phyloP scores from a whole-genome alignment of 2,113 vertebrate genomes.

The Melanerpes formicivorus region DNA sequence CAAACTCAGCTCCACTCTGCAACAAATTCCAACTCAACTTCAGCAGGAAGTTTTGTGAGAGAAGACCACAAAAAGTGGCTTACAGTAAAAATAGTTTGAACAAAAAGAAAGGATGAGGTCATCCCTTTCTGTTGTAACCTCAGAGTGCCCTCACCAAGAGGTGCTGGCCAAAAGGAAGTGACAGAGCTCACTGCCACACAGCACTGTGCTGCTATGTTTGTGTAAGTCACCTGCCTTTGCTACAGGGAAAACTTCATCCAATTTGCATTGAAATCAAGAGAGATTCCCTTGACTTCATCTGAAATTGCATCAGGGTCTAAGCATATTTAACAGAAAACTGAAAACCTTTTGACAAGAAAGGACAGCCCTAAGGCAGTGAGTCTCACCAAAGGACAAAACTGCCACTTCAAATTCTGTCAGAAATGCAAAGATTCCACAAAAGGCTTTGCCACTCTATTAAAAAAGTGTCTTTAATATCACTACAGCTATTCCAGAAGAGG shows the following conservation, averaged over 20 bases:
- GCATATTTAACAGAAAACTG: not conserved
- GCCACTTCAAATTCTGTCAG: not conserved
- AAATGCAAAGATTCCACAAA: not conserved
- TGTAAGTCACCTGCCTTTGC: not conserved
- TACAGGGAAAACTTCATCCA: not conserved
- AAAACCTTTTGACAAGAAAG: not conserved
- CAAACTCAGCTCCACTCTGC: not conserved
- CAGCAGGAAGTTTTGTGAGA: not conserved
- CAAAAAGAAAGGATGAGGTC: not conserved
- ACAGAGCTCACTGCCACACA: fast-evolving
- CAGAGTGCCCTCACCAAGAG: not conserved
- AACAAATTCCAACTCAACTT: not conserved
- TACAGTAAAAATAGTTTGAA: not conserved
- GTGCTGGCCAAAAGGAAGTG: fast-evolving
- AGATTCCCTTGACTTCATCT: not conserved
- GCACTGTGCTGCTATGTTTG: fast-evolving
- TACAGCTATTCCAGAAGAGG: not conserved
- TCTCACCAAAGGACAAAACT: not conserved
- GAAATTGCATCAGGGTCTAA: not conserved
- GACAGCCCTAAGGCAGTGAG: not conserved
- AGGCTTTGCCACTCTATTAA: not conserved
- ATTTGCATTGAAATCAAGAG: not conserved
- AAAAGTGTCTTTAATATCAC: not conserved
- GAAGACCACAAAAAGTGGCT: not conserved
- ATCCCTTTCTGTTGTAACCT: not conserved